Evolutionary conservation across 1,140 invertebrate species (phyloP), one percentile per base, ranked within the genome.

Genomic region (Prorops nasuta): DNA sequence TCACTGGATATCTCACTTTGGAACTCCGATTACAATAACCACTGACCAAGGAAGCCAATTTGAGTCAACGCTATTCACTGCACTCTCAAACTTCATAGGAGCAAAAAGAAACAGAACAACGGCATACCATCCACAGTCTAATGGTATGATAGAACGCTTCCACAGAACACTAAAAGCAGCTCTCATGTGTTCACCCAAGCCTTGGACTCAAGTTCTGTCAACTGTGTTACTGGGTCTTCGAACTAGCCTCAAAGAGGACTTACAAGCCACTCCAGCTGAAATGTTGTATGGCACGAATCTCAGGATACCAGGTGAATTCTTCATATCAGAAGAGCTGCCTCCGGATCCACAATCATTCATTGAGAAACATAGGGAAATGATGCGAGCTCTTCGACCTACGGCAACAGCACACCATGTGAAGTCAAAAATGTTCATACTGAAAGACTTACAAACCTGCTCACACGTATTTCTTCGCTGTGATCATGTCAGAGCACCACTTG

Each of bases 1-100:
- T 39, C 41, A 31, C 14, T 77, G 72, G 72, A 57, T 77, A 8
- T 37, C 58, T 3, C 21, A 62, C 7, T 74, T 62, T 52, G 70
- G 66, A 3, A 37, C 53, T 8, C 65, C 64, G 1, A 16, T 37
- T 17, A 37, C 15, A n/a, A 36, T 38, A 1, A 39, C 45, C 10
- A 38, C 17, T 0, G 40, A 51, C 35, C 38, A 39, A 21, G 56
- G 63, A 0, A 1, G 9, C 14, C 37, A 39, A 12, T 40, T 40
- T 10, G 45, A 40, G 12, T 22, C 45, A 2, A 2, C 3, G 2
- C 37, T 48, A 3, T 48, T 39, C 37, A 55, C 17, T 43, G 38
- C 28, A 2, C 24, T 48, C 4, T 2, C 28, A 8, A 36, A 14
- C 3, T n/a, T 40, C 10, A 12, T 49, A 9, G 36, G 32, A 2